A percentile compares a stretch with the other conserved stretches of the same genome.
phyloP scores from a whole-genome alignment of 2,888 invertebrate species.

The Drosophila trichaetosa region DNA sequence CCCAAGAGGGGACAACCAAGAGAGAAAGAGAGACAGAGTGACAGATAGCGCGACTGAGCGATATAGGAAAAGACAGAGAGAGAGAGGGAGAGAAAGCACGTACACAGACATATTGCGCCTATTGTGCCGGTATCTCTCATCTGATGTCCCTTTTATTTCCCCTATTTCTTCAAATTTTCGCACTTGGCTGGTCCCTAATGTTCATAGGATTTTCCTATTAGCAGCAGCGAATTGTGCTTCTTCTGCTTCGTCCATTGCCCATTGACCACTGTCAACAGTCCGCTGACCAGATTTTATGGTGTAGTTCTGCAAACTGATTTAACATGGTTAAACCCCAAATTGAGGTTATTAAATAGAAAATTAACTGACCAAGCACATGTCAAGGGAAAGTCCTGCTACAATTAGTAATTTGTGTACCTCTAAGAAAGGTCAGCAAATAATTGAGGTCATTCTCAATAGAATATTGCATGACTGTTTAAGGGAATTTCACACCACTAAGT shows the following conservation, averaged over 20 bases:
- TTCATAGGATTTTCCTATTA: slow-evolving; percentile 66
- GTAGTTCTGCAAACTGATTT: slow-evolving; percentile 34
- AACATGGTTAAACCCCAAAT: slow-evolving; percentile 36
- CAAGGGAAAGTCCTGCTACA: slow-evolving; percentile 23
- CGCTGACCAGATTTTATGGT: slow-evolving; percentile 24
- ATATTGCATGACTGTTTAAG: not conserved
- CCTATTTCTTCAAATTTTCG: slow-evolving; percentile 51
- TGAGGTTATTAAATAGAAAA: slow-evolving; percentile 14
- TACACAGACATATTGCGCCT: slow-evolving; percentile 14
- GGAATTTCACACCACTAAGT: not conserved
- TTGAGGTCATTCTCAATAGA: not conserved
- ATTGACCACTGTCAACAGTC: not conserved
- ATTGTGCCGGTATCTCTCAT: slow-evolving; percentile 65
- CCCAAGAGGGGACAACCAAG: not conserved
- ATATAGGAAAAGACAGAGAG: not conserved
- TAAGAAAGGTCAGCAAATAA: too few relatives aligned
- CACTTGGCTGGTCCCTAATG: slow-evolving; percentile 19
- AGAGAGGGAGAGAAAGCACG: not conserved
- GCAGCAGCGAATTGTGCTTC: slow-evolving; percentile 24
- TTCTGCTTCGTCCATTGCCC: not conserved
- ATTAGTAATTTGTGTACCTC: not conserved
- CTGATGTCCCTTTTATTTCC: slow-evolving; percentile 47
- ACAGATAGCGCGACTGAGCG: not conserved
- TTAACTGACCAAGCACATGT: slow-evolving; percentile 12
- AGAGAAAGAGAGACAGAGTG: slow-evolving; percentile 6